Conservation (phyloP, 2,797 vertebrate species). For the Rhinella marina region DNA sequence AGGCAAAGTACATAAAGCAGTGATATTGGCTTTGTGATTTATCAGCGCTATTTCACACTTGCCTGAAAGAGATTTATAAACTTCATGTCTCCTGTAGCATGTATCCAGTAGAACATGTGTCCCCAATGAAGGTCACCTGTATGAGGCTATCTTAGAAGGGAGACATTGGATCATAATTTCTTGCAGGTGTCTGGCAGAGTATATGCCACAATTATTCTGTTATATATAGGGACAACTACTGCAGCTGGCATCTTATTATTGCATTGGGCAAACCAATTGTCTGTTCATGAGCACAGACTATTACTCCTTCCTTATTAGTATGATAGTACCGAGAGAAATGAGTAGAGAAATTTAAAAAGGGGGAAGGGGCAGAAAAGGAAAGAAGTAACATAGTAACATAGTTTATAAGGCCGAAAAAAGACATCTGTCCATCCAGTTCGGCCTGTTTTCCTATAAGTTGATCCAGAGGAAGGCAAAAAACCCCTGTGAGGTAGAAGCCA, state of each 20-base stretch:
- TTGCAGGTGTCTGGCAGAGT: constrained; percentile 22
- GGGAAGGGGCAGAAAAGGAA: too few relatives aligned
- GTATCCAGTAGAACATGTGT: constrained; percentile 40
- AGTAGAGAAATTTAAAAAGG: too few relatives aligned
- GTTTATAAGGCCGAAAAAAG: too few relatives aligned
- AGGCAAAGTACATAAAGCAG: constrained; percentile 57
- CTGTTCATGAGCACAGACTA: neutral
- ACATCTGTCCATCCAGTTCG: too few relatives aligned
- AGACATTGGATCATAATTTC: constrained; percentile 39
- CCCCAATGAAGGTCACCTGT: constrained; percentile 56
- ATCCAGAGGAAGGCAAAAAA: too few relatives aligned
- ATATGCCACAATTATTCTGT: constrained; percentile 30
- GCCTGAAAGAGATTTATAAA: constrained; percentile 57
- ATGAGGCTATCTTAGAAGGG: constrained; percentile 46
- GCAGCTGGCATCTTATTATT: constrained; percentile 59
- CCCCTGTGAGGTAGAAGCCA: too few relatives aligned
- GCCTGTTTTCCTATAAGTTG: too few relatives aligned
- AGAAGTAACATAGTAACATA: too few relatives aligned
- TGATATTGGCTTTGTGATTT: constrained; percentile 61
- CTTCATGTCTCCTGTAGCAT: constrained; percentile 52
- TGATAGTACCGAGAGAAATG: too few relatives aligned
- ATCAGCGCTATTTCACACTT: constrained; percentile 56
- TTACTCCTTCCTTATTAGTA: neutral
- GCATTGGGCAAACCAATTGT: constrained; percentile 68
- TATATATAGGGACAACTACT: neutral